Evolutionary conservation across 2,113 vertebrate genomes (phyloP), one percentile per base, ranked within the genome.

Genomic region (Pholis gunnellus): DNA sequence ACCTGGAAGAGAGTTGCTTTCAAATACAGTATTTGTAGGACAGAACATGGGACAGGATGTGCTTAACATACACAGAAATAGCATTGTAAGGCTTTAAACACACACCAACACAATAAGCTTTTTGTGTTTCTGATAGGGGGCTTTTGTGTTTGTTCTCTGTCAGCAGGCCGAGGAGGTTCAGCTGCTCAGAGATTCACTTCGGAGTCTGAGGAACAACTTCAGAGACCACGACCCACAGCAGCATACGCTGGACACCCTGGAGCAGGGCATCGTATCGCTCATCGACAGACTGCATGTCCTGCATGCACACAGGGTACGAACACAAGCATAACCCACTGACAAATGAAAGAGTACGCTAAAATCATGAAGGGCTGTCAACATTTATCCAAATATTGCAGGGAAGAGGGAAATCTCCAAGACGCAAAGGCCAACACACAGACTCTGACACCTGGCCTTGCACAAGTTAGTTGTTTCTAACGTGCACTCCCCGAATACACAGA

Each of bases 201-300:
- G 97, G 38, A 99, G 98, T 91, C 93, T 99, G 84, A 96, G 98
- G 88, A 97, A 97, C 90, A 97, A 96, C 86, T 98, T 99, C 89
- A 95, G 97, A 1, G 97, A 97, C 22, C 98, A 99, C 0, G 97
- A 99, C 75, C 97, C 98, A 0, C 98, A 99, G 90, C 98, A 99
- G 78, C 98, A 99, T 88, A 99, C 98, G 10, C 97, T 99, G 20
- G 98, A 99, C 95, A 99, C 97, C 79, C 87, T 99, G 93, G 98
- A 99, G 93, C 98, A 99, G 94, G 97, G 98, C 52, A 97, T 99
- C 59, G 90, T 96, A 34, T 99, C 97, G 69, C 95, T 99, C 66
- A 97, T 99, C 81, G 98, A 99, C 86, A 95, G 97, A 69, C 92
- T 99, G 78, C 96, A 96, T 3, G 89, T 87, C 72, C 13, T 95